Percentiles rank a stretch among this genome's conserved stretches.
These are phyloP conservation scores for Tetragnatha montana DNA, from an alignment of 2,888 invertebrate species.

Conservation along the genomic window DNA sequence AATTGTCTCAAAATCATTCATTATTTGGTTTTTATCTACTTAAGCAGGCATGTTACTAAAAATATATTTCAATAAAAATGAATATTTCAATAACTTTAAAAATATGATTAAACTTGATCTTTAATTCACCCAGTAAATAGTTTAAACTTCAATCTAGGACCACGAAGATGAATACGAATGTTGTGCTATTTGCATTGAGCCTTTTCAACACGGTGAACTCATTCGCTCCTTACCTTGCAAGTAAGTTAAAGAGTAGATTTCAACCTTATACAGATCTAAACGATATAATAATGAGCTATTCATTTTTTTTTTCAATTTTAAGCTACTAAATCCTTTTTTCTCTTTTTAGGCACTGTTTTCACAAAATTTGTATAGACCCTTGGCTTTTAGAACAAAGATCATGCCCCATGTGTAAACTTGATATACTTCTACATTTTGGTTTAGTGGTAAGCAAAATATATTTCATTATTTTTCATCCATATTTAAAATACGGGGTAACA, in stretches of 20 bases:
- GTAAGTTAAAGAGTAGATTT: slow-evolving; percentile 79
- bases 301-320: slow-evolving; percentile 66
- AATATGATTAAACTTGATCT: background rate
- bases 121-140: background rate
- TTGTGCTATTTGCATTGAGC: slow-evolving; percentile 96
- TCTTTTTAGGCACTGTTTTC: slow-evolving; percentile 90
- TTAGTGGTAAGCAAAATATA: slow-evolving; percentile 80
- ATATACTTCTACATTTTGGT: slow-evolving; percentile 92
- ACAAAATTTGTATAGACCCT: slow-evolving; percentile 96
- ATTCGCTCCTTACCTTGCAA: slow-evolving; percentile 93
- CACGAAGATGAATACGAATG: slow-evolving; percentile 89
- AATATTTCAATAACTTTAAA: background rate
- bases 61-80: background rate
- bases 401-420: slow-evolving; percentile 98
- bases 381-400: slow-evolving; percentile 96
- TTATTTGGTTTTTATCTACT: background rate
- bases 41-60: background rate
- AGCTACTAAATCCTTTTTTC: slow-evolving; percentile 21
- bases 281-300: background rate
- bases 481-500: no score
- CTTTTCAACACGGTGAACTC: slow-evolving; percentile 90
- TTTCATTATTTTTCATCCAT: no score
- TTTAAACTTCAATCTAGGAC: slow-evolving; percentile 79
- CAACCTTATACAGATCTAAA: background rate
- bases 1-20: background rate